phyloP scores from a whole-genome alignment of 2,797 vertebrate species.

The Ctenosaura bakeri region DNA sequence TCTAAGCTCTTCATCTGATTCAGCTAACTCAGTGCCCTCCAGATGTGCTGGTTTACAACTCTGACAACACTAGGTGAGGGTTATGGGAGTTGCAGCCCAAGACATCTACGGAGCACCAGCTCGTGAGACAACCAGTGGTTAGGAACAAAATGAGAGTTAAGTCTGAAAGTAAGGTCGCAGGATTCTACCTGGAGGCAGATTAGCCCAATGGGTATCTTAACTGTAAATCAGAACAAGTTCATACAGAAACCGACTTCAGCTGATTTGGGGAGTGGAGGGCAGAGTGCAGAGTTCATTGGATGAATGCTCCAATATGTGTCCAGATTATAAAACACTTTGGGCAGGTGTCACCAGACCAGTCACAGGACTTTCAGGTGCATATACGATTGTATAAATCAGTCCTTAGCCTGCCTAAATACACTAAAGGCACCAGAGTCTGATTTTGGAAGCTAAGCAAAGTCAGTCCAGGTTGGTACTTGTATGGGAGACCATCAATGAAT shows the following conservation, averaged over 20 bases:
- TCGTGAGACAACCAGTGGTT: neutral
- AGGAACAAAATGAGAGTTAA: too few relatives aligned
- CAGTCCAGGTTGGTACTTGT: too few relatives aligned
- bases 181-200: neutral
- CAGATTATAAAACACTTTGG: neutral
- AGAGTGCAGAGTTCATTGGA: neutral
- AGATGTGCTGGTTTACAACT: neutral
- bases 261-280: neutral
- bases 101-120: neutral
- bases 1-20: neutral
- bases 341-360: neutral
- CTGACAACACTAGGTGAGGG: too few relatives aligned
- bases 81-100: neutral
- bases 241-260: neutral
- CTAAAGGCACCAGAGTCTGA: too few relatives aligned
- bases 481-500: too few relatives aligned
- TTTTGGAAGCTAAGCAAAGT: too few relatives aligned
- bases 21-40: neutral
- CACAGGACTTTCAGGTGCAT: neutral
- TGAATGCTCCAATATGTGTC: neutral
- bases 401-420: too few relatives aligned
- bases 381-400: neutral
- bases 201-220: neutral
- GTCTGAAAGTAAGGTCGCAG: neutral
- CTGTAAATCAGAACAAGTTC: neutral